These are phyloP conservation scores for Hemaris fuciformis DNA, from an alignment of 2,888 invertebrate species.

Conservation along the genomic window DNA sequence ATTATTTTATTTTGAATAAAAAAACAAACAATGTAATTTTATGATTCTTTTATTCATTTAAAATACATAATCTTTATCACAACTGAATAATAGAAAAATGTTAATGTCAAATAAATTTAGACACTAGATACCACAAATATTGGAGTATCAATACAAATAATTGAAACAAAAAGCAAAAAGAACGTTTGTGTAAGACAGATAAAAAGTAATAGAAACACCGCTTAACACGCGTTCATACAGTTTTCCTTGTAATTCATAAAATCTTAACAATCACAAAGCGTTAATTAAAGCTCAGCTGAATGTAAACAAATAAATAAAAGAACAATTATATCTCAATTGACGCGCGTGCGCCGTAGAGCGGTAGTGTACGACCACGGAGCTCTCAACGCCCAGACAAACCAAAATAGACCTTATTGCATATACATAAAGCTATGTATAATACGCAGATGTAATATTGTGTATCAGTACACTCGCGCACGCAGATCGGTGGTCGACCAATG, in stretches of 20 bases:
- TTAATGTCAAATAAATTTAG: too few relatives aligned
- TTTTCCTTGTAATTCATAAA: slow-evolving; percentile 9
- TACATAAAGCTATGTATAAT: slow-evolving; percentile 7
- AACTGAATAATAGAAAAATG: too few relatives aligned
- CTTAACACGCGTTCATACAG: background rate
- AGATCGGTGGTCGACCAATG: slow-evolving; percentile 71
- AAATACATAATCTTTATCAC: too few relatives aligned
- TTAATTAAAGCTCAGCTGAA: slow-evolving; percentile 26
- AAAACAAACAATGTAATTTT: too few relatives aligned
- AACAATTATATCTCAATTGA: slow-evolving; percentile 72
- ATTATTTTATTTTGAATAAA: too few relatives aligned
- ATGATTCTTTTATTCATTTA: too few relatives aligned
- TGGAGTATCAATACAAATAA: too few relatives aligned
- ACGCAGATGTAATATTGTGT: slow-evolving; percentile 38
- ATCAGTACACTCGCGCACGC: slow-evolving; percentile 68
- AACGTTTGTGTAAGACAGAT: background rate
- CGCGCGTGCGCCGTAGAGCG: slow-evolving; percentile 64
- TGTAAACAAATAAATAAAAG: slow-evolving; percentile 68
- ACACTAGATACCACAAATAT: too few relatives aligned
- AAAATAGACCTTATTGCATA: slow-evolving; percentile 25
- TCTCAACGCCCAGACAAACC: slow-evolving; percentile 6
- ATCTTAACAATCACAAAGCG: slow-evolving; percentile 5
- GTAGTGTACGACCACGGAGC: slow-evolving; percentile 60
- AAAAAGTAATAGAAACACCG: background rate
- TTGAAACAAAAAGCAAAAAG: too few relatives aligned